phyloP scores from a whole-genome alignment of 2,797 vertebrate species.

The Anguilla anguilla region DNA sequence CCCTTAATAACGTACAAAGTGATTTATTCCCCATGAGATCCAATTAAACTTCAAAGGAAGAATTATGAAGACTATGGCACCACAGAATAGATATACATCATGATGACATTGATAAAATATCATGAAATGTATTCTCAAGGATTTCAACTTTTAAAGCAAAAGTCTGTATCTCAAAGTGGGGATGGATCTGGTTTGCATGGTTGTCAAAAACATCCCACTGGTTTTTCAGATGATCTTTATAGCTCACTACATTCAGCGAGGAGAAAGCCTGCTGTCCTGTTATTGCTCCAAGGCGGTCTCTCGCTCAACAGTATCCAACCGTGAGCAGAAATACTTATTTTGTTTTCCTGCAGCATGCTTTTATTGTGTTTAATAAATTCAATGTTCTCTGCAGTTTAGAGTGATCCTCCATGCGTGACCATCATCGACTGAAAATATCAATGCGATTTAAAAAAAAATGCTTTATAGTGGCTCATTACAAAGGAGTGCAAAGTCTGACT shows the following conservation, averaged over 20 bases:
- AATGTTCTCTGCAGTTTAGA: not conserved
- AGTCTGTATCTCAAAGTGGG: not conserved
- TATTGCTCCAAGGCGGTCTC: not conserved
- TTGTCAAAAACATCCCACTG: constrained; percentile 15
- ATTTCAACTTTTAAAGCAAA: not conserved
- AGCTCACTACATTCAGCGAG: not conserved
- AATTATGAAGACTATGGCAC: constrained; percentile 13
- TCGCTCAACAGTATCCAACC: not conserved
- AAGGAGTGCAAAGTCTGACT: not conserved
- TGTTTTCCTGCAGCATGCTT: not conserved
- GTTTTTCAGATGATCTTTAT: constrained; percentile 13
- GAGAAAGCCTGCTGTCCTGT: not conserved
- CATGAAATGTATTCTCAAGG: constrained; percentile 9
- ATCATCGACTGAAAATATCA: not conserved
- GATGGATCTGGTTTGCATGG: not conserved
- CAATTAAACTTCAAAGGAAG: constrained; percentile 35
- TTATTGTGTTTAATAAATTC: not conserved
- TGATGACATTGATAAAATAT: constrained; percentile 1
- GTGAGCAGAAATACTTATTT: not conserved
- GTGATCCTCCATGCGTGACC: not conserved
- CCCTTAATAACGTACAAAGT: constrained; percentile 1
- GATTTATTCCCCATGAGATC: not conserved
- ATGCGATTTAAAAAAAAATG: not conserved
- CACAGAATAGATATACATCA: constrained; percentile 7
- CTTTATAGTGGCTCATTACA: not conserved